These are phyloP conservation scores for Thera obeliscata DNA, from an alignment of 2,888 invertebrate species.

Conservation along the genomic window DNA sequence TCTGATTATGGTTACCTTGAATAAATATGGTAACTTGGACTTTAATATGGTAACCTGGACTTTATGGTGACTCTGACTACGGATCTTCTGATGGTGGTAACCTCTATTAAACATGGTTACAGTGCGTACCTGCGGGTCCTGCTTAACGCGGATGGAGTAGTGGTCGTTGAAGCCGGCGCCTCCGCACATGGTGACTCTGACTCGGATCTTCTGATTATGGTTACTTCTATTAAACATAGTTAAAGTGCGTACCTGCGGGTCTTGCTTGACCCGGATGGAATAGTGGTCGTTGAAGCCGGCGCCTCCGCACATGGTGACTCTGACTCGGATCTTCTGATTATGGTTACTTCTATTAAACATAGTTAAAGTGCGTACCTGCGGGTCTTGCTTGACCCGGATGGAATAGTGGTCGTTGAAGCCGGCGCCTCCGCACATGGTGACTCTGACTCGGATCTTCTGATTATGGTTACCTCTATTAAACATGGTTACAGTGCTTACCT, in stretches of 20 bases:
- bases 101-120: too few species aligned
- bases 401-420: conserved; percentile 88
- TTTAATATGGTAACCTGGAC: too few species aligned
- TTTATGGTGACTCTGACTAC: too few species aligned
- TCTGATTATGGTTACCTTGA: too few species aligned
- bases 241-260: conserved; percentile 63
- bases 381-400: conserved; percentile 82
- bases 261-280: conserved; percentile 85
- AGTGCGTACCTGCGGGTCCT: conserved; percentile 68
- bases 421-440: conserved; percentile 87
- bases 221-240: too few species aligned
- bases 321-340: too few species aligned
- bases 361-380: conserved; percentile 71
- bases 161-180: conserved; percentile 89
- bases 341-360: too few species aligned
- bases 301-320: conserved; percentile 86
- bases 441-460: too few species aligned
- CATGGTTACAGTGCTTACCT: conserved; percentile 53
- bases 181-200: conserved; percentile 83
- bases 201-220: too few species aligned
- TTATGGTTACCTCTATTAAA: not conserved
- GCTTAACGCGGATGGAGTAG: conserved; percentile 86
- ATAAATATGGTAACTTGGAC: too few species aligned
- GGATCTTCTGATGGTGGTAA: too few species aligned
- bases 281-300: conserved; percentile 88